These are phyloP conservation scores for Hepsetus odoe DNA, from an alignment of 2,113 vertebrate genomes.

Conservation along the genomic window DNA sequence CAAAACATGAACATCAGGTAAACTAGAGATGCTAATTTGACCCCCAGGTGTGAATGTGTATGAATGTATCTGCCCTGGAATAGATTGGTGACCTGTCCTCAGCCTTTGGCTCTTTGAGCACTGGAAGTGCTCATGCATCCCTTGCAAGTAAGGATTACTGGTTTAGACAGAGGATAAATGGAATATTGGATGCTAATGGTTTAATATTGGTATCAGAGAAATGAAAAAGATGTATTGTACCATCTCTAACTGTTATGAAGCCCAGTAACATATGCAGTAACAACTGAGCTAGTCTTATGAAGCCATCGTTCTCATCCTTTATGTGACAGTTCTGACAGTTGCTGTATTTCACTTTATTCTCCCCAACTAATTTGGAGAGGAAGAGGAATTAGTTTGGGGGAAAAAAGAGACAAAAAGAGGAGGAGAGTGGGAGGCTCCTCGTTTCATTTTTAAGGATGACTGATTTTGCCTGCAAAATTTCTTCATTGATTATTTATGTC, in stretches of 20 bases:
- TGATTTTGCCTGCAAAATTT: conserved; percentile 38
- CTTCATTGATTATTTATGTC: conserved; percentile 37
- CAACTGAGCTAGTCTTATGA: neutral
- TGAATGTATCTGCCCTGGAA: too few relatives aligned
- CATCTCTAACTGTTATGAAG: neutral
- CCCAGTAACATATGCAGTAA: neutral
- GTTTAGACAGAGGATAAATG: too few relatives aligned
- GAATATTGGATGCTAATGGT: too few relatives aligned
- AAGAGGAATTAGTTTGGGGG: neutral
- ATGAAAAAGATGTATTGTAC: too few relatives aligned
- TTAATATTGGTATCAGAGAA: neutral
- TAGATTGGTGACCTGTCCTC: too few relatives aligned
- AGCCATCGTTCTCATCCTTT: neutral
- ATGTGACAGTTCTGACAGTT: neutral
- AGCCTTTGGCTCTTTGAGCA: too few relatives aligned
- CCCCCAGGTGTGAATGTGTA: too few relatives aligned
- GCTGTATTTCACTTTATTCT: conserved; percentile 20
- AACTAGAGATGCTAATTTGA: too few relatives aligned
- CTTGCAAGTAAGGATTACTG: too few relatives aligned
- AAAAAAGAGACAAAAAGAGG: neutral
- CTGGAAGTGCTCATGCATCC: too few relatives aligned
- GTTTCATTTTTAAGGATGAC: conserved; percentile 37
- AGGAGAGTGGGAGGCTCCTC: conserved; percentile 1
- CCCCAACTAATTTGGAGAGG: neutral
- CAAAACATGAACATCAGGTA: too few relatives aligned